Percentiles rank a stretch among this genome's conserved stretches.
phyloP scores from a whole-genome alignment of 2,113 vertebrate species.

The Upupa epops region DNA sequence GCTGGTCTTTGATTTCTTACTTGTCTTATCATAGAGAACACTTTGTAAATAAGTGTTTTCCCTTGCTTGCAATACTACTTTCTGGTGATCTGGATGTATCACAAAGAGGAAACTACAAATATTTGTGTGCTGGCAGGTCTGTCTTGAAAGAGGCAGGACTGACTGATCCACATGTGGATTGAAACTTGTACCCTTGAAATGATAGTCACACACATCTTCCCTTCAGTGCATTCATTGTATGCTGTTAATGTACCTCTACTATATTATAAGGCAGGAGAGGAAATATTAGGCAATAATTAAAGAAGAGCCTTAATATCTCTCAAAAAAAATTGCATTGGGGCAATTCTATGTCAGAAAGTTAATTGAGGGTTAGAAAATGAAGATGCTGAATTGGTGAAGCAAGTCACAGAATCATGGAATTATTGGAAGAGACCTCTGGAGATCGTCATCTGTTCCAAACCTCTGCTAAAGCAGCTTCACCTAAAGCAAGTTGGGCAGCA shows the following conservation, averaged over 20 bases:
- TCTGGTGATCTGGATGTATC: neutral
- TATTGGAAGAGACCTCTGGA: no score
- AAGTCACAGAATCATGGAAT: neutral
- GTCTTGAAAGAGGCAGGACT: neutral
- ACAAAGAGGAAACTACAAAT: neutral
- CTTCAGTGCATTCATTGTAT: neutral
- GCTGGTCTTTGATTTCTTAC: neutral
- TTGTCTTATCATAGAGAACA: neutral
- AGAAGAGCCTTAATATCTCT: neutral
- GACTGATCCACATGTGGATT: neutral
- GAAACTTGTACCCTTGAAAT: neutral
- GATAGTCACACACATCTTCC: neutral
- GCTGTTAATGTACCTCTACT: fast-evolving
- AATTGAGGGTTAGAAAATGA: neutral
- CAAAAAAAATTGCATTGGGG: neutral
- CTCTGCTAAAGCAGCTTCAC: no score
- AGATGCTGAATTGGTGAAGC: neutral
- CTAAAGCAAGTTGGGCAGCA: neutral
- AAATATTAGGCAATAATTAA: neutral
- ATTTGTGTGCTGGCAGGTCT: neutral
- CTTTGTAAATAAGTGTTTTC: neutral
- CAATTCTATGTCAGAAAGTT: neutral
- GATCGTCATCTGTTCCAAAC: no score
- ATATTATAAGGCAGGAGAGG: neutral
- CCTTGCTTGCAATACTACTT: neutral